These are phyloP conservation scores for Carlito syrichta DNA, from an alignment of 2,113 vertebrate species.

Conservation along the genomic window DNA sequence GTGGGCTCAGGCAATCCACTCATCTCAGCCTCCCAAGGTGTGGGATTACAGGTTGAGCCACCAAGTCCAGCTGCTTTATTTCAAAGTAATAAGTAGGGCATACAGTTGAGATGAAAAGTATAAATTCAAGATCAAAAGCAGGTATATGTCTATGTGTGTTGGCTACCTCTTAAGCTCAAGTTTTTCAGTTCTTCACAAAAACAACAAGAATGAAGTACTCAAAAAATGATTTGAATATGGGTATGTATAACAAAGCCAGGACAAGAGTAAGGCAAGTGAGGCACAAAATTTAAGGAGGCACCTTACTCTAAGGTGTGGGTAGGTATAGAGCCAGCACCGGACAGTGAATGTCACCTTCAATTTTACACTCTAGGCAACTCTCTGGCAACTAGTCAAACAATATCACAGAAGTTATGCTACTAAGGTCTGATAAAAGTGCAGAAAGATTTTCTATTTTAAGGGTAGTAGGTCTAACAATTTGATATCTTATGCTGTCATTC, in stretches of 20 bases:
- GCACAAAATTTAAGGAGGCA: not conserved
- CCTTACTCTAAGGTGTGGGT: not conserved
- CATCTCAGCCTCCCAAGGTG: too few species aligned
- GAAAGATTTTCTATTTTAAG: not conserved
- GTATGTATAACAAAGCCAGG: not conserved
- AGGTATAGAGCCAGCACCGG: not conserved
- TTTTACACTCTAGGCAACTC: not conserved
- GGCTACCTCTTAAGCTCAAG: not conserved
- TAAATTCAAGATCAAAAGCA: not conserved
- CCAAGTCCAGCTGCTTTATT: too few species aligned
- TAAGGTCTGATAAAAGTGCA: not conserved
- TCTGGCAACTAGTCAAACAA: not conserved
- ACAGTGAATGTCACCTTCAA: not conserved
- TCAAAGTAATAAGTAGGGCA: not conserved
- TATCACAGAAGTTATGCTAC: not conserved
- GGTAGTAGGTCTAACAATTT: not conserved
- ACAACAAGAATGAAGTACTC: not conserved
- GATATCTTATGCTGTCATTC: not conserved
- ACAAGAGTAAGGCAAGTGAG: not conserved
- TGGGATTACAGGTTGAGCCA: too few species aligned
- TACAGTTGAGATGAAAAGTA: not conserved
- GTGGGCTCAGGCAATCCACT: too few species aligned
- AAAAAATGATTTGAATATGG: not conserved
- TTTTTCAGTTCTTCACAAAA: not conserved
- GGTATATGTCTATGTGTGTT: not conserved